A percentile compares a stretch with the other conserved stretches of the same genome.
Evolutionary conservation across 2,113 vertebrate species (phyloP).

Genomic region (Stomatorhinus ivindoensis): DNA sequence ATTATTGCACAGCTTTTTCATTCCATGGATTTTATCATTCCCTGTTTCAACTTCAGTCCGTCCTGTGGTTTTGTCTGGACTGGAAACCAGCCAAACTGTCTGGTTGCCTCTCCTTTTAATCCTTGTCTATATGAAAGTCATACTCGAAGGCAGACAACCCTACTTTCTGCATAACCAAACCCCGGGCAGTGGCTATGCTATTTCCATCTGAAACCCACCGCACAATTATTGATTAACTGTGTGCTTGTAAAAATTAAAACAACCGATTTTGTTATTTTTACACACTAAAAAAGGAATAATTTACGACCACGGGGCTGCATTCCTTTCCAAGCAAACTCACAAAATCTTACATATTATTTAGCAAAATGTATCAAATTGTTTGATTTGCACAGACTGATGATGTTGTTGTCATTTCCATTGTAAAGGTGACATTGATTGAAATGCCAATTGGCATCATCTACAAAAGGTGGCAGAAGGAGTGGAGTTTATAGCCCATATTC

Average conservation of each 20-base stretch:
- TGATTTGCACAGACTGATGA: not conserved
- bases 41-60: not conserved
- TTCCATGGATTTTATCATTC: not conserved
- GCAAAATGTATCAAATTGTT: not conserved
- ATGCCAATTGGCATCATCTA: not conserved
- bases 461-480: not conserved
- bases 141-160: not conserved
- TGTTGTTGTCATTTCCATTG: not conserved
- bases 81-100: not conserved
- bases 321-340: not conserved
- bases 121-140: not conserved
- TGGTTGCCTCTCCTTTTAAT: not conserved
- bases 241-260: no score
- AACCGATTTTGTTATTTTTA: not conserved
- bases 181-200: not conserved
- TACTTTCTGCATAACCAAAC: not conserved
- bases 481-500: not conserved
- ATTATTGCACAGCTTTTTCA: not conserved
- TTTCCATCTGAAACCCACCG: not conserved
- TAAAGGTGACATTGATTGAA: not conserved
- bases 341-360: not conserved
- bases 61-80: not conserved
- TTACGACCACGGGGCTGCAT: not conserved
- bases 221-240: not conserved
- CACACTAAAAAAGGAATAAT: not conserved